phyloP scores from a whole-genome alignment of 2,113 vertebrate genomes.

The Sorex fumeus region DNA sequence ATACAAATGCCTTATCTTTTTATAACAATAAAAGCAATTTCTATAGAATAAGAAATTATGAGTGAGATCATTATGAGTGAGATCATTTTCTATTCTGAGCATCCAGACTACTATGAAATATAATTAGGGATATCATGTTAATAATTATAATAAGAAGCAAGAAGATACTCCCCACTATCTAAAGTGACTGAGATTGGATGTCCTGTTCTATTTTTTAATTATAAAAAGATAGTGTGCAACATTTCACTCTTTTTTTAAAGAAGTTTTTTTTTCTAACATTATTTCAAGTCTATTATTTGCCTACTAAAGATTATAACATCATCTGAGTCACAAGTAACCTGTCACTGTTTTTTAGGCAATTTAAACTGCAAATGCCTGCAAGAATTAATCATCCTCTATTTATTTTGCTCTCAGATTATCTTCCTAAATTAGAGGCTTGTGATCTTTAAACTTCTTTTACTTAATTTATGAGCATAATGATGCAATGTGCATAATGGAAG shows the following conservation, averaged over 20 bases:
- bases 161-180: background rate
- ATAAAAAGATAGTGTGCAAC: constrained; percentile 46
- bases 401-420: constrained; percentile 58
- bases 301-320: constrained; percentile 27
- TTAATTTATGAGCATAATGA: constrained; percentile 68
- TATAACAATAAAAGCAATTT: constrained; percentile 58
- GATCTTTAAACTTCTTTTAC: constrained; percentile 63
- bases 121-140: constrained; percentile 67
- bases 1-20: constrained; percentile 33
- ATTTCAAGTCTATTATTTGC: constrained; percentile 67
- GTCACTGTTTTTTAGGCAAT: constrained; percentile 59
- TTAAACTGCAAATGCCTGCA: constrained; percentile 60
- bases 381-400: constrained; percentile 70
- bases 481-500: background rate
- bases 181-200: constrained; percentile 56
- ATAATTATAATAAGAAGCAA: constrained; percentile 36
- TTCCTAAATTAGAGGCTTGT: constrained; percentile 68
- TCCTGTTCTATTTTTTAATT: constrained; percentile 66
- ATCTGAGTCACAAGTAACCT: constrained; percentile 64
- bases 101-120: constrained; percentile 44
- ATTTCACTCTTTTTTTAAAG: constrained; percentile 36
- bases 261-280: background rate
- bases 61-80: background rate
- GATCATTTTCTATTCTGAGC: constrained; percentile 49
- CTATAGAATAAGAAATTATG: constrained; percentile 14